phyloP scores from a whole-genome alignment of 2,113 vertebrate genomes.

The Sinocyclocheilus maitianheensis region DNA sequence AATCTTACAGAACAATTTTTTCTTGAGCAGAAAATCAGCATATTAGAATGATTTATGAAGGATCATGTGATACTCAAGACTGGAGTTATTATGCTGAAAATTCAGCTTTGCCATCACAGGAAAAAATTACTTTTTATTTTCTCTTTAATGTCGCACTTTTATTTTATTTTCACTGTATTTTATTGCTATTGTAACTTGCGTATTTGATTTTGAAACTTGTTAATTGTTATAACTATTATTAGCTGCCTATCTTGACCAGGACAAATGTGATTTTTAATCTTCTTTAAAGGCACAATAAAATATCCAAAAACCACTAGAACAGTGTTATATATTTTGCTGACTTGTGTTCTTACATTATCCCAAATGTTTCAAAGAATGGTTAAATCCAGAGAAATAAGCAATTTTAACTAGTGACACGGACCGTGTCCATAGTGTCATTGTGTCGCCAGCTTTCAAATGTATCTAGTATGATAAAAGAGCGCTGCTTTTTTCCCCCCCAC shows the following conservation, averaged over 20 bases:
- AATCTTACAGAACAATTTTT: background rate
- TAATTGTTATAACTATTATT: background rate
- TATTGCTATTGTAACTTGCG: background rate
- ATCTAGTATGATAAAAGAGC: no score
- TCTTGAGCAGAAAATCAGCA: background rate
- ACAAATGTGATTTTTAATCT: background rate
- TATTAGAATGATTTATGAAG: background rate
- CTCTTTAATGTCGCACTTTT: background rate
- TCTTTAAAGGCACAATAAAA: background rate
- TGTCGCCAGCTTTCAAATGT: no score
- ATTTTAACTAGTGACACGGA: no score
- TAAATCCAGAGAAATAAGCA: no score
- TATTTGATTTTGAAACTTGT: background rate
- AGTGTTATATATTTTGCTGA: no score
- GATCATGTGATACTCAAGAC: background rate
- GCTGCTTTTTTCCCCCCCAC: no score
- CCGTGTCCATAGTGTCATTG: no score
- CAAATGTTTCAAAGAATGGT: no score
- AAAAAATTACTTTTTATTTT: background rate
- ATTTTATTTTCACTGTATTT: background rate
- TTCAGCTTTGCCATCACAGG: background rate
- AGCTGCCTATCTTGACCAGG: background rate
- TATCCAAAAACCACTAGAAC: no score
- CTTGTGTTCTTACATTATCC: no score
- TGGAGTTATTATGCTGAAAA: background rate